Evolutionary conservation across 2,113 vertebrate genomes (phyloP), one percentile per base, ranked within the genome.

Genomic region (Gorsachius goisagi): DNA sequence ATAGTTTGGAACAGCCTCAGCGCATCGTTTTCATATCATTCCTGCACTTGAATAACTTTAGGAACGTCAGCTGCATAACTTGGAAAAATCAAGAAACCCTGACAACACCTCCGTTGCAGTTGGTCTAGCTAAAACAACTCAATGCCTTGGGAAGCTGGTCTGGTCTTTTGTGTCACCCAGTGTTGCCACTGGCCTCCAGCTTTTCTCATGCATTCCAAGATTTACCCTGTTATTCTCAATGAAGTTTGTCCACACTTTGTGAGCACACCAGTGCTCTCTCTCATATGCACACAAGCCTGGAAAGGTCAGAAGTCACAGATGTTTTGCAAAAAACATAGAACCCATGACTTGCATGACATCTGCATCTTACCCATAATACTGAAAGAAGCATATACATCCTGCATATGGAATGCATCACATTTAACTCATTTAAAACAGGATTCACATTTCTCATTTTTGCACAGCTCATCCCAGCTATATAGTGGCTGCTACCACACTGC

Each of bases 261-360:
- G 47, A 94, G 60, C 50, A 73, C 84, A 95, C 50, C 50, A 92
- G 84, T 73, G 69, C 67, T 81, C 79, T 73, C 11, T 0, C 58
- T 93, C 66, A 62, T 58, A 67, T 21, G 62, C 63, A 44, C 58
- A 82, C 77, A 94, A 94, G 74, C 45, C 81, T 44, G 21, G 52
- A 84, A 93, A 95, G 92, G 81, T 95, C 95, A 93, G 81, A 94
- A 92, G 91, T 88, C 95, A 92, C 97, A 97, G 91, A 94, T 92
- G 92, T 95, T 96, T 95, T 94, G 50, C 28, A 71, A 94, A 95
- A 89, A 87, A 56, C 53, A 44, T 8, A 89, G 84, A 94, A 88
- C 80, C 44, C 81, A 73, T 85, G 89, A 89, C 89, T 96, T 93
- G 47, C 86, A 95, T 76, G 81, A 94, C 86, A 76, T 77, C 84